Evolutionary conservation across 2,888 invertebrate genomes (phyloP).

Genomic region (Oxyteleia sp.): DNA sequence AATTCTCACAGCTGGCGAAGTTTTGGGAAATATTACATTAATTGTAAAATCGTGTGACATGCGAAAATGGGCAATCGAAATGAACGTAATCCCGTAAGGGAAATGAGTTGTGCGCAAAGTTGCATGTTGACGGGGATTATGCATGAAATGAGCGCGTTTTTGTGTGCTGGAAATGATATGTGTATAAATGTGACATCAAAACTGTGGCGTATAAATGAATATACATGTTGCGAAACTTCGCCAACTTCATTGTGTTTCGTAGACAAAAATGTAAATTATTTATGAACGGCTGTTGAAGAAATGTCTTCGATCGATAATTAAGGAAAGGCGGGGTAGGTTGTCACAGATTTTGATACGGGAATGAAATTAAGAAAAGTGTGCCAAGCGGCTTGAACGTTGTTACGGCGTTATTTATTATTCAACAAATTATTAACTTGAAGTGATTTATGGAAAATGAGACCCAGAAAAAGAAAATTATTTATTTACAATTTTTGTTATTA

Average conservation of each 20-base stretch:
- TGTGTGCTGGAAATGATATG: conserved; percentile 9
- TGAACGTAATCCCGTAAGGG: background rate
- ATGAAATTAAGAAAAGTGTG: too few relatives aligned
- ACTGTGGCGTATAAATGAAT: conserved; percentile 6
- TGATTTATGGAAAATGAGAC: too few relatives aligned
- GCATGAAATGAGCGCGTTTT: background rate
- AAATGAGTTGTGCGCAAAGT: conserved; percentile 18
- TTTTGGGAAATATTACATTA: background rate
- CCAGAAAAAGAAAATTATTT: too few relatives aligned
- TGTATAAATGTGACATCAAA: conserved; percentile 11
- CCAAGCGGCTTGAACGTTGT: too few relatives aligned
- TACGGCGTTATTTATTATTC: too few relatives aligned
- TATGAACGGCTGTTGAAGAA: background rate
- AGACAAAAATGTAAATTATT: conserved; percentile 20
- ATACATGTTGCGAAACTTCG: conserved; percentile 7
- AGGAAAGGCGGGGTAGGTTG: conserved; percentile 10
- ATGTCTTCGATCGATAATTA: conserved; percentile 5
- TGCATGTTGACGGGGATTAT: conserved; percentile 6
- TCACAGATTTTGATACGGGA: background rate
- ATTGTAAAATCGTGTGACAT: background rate
- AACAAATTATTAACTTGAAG: too few relatives aligned
- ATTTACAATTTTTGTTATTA: too few relatives aligned
- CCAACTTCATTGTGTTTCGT: background rate
- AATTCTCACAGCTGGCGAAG: background rate
- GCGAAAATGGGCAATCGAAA: conserved; percentile 2